phyloP scores from a whole-genome alignment of 2,888 invertebrate species.

The Drosophila acutilabella region DNA sequence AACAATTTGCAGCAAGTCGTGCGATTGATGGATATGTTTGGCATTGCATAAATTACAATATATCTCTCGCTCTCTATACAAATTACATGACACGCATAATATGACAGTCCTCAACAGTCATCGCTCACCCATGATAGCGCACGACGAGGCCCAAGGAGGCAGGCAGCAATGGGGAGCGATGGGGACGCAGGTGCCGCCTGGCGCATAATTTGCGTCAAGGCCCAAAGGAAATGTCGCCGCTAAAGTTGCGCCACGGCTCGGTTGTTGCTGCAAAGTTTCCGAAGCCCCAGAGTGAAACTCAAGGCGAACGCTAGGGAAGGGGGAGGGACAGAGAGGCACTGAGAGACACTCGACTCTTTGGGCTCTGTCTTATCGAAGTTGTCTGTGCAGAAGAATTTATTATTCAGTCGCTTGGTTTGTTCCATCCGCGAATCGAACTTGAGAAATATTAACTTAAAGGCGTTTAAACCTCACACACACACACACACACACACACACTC shows the following conservation, averaged over 20 bases:
- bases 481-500: no score
- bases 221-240: conserved; percentile 71
- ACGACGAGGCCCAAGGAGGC: background rate
- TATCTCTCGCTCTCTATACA: conserved; percentile 46
- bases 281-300: conserved; percentile 32
- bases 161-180: background rate
- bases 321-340: conserved; percentile 11
- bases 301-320: background rate
- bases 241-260: conserved; percentile 58
- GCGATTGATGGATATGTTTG: conserved; percentile 64
- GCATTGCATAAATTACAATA: conserved; percentile 62
- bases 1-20: conserved; percentile 35
- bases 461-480: conserved; percentile 41
- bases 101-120: conserved; percentile 67
- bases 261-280: conserved; percentile 60
- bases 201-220: conserved; percentile 70
- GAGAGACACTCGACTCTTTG: conserved; percentile 4
- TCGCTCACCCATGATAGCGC: conserved; percentile 51
- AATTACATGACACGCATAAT: conserved; percentile 62
- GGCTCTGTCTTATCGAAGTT: conserved; percentile 42
- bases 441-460: conserved; percentile 58
- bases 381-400: conserved; percentile 58
- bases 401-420: conserved; percentile 35
- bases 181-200: conserved; percentile 40
- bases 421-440: conserved; percentile 23